A percentile compares a stretch with the other conserved stretches of the same genome.
Evolutionary conservation across 2,888 invertebrate species (phyloP).

Genomic region (Petrophora chlorosata): DNA sequence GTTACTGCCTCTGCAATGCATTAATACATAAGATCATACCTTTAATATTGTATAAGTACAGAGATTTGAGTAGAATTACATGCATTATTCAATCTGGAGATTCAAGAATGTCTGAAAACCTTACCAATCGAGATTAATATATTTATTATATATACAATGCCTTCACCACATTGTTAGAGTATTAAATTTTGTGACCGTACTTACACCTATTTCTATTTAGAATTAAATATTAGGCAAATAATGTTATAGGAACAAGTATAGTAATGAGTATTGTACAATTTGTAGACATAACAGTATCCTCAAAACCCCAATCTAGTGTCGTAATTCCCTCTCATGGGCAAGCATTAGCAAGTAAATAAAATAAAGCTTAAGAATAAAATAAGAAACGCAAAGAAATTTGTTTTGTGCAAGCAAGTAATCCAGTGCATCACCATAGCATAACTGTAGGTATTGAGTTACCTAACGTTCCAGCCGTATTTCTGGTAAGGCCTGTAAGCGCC

Average conservation of each 20-base stretch:
- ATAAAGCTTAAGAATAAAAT: slow-evolving; percentile 16
- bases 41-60: background rate
- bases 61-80: slow-evolving; percentile 1
- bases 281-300: background rate
- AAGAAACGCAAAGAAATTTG: slow-evolving; percentile 22
- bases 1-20: background rate
- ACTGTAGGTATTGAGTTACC: slow-evolving; percentile 61
- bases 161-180: slow-evolving; percentile 11
- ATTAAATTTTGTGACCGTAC: slow-evolving; percentile 7
- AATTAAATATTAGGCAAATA: background rate
- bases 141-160: background rate
- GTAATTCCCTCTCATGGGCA: background rate
- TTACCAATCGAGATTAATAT: slow-evolving; percentile 2
- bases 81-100: slow-evolving; percentile 4
- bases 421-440: slow-evolving; percentile 24
- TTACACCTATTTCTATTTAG: background rate
- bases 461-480: slow-evolving; percentile 76
- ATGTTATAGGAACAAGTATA: background rate
- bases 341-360: slow-evolving; percentile 7
- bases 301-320: background rate
- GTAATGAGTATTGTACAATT: background rate
- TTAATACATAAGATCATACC: slow-evolving; percentile 8
- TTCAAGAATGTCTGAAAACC: slow-evolving; percentile 6
- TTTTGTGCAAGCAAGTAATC: slow-evolving; percentile 20
- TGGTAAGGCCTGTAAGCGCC: slow-evolving; percentile 59